Evolutionary conservation across 92 coral and sea anemone genomes (phyloP).

Genomic region (Porites evermanni): DNA sequence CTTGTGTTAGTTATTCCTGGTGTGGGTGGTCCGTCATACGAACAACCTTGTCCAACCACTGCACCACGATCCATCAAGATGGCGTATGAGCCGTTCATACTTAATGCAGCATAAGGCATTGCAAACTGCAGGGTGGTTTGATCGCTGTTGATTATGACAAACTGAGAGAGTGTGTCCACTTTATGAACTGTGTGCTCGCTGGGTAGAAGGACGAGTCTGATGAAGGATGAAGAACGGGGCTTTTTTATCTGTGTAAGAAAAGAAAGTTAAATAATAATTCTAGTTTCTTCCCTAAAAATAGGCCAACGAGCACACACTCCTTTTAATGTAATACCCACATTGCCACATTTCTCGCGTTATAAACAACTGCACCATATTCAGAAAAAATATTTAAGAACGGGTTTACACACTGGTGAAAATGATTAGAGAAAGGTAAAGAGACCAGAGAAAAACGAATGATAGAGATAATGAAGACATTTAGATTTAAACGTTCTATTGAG

Average conservation of each 20-base stretch:
- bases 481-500: too few relatives aligned
- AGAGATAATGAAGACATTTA: too few relatives aligned
- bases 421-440: too few relatives aligned
- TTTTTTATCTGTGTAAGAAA: constrained; percentile 41
- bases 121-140: constrained; percentile 32
- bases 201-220: constrained; percentile 26
- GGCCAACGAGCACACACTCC: too few relatives aligned
- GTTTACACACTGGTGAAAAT: too few relatives aligned
- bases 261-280: too few relatives aligned
- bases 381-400: too few relatives aligned
- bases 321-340: too few relatives aligned
- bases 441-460: too few relatives aligned
- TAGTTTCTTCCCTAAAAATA: too few relatives aligned
- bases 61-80: constrained; percentile 54
- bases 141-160: neutral
- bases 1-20: constrained; percentile 30
- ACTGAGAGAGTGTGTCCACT: constrained; percentile 25
- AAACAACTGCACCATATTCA: too few relatives aligned
- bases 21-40: constrained; percentile 65
- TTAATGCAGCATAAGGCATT: constrained; percentile 37
- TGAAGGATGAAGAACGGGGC: constrained; percentile 40
- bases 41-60: constrained; percentile 64
- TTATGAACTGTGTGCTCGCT: constrained; percentile 38
- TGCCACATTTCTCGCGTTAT: too few relatives aligned
- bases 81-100: constrained; percentile 62